A percentile compares a stretch with the other conserved stretches of the same genome.
These are phyloP conservation scores for Gulo gulo DNA, from an alignment of 2,113 vertebrate genomes.

Conservation along the genomic window DNA sequence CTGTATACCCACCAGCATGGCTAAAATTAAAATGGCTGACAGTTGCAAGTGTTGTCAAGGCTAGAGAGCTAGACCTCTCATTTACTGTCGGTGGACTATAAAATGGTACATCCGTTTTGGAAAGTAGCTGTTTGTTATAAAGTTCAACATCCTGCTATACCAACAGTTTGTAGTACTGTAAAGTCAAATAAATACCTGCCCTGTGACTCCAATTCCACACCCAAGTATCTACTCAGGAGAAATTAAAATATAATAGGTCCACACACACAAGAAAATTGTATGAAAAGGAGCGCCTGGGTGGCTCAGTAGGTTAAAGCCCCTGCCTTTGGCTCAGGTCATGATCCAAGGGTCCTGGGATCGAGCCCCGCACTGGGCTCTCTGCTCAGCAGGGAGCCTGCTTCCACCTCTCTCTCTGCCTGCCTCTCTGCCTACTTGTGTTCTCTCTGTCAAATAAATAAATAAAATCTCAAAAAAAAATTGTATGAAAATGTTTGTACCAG, in stretches of 20 bases:
- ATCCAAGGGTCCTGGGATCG: too few relatives aligned
- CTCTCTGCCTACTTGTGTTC: too few relatives aligned
- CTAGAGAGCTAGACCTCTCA: neutral
- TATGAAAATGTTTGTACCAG: neutral
- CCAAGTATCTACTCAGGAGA: neutral
- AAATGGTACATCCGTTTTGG: neutral
- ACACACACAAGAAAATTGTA: too few relatives aligned
- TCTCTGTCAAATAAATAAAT: too few relatives aligned
- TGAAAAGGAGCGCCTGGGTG: neutral
- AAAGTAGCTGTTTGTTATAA: neutral
- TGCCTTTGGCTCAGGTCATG: too few relatives aligned
- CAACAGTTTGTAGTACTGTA: neutral
- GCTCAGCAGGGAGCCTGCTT: too few relatives aligned
- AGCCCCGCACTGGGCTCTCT: too few relatives aligned
- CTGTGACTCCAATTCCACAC: neutral
- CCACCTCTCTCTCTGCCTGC: too few relatives aligned
- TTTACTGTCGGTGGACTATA: neutral
- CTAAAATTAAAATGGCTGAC: neutral
- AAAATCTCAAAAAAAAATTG: too few relatives aligned
- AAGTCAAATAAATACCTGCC: neutral
- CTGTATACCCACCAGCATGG: neutral
- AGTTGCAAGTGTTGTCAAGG: neutral
- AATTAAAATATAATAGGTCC: neutral
- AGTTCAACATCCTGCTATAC: neutral
- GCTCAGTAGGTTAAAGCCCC: too few relatives aligned